These are phyloP conservation scores for Ectemnius cavifrons DNA, from an alignment of 2,888 invertebrate species.

Conservation along the genomic window DNA sequence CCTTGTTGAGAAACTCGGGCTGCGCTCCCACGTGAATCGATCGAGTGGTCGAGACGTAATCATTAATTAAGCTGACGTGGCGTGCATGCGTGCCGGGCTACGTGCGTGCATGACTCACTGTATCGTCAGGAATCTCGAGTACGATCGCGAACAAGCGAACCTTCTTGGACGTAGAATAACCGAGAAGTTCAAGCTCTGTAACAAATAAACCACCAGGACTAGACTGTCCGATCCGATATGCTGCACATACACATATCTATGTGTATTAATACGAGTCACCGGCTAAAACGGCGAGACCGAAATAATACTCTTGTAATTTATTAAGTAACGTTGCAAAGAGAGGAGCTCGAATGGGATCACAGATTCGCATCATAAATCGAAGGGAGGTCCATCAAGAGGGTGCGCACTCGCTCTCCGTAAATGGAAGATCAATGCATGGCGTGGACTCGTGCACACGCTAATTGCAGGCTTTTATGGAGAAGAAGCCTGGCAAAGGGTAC, in stretches of 20 bases:
- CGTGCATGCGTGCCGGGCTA: constrained; percentile 40
- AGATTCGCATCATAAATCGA: constrained; percentile 55
- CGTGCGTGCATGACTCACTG: constrained; percentile 57
- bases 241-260: neutral
- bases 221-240: neutral
- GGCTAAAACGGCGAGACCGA: constrained; percentile 21
- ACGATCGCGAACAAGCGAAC: constrained; percentile 23
- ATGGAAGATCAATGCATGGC: constrained; percentile 54
- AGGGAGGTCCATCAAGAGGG: constrained; percentile 27
- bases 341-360: neutral
- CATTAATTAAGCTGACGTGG: constrained; percentile 63
- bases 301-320: no score
- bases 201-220: neutral
- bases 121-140: constrained; percentile 54
- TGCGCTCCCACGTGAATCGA: constrained; percentile 47
- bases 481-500: constrained; percentile 33
- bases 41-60: constrained; percentile 53
- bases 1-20: constrained; percentile 11
- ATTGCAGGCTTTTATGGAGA: constrained; percentile 51
- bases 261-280: constrained; percentile 1
- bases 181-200: neutral
- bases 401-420: constrained; percentile 20
- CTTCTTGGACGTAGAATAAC: neutral
- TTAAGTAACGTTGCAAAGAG: neutral
- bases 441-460: constrained; percentile 37